Evolutionary conservation across 2,113 vertebrate species (phyloP).

Genomic region (Scalopus aquaticus): DNA sequence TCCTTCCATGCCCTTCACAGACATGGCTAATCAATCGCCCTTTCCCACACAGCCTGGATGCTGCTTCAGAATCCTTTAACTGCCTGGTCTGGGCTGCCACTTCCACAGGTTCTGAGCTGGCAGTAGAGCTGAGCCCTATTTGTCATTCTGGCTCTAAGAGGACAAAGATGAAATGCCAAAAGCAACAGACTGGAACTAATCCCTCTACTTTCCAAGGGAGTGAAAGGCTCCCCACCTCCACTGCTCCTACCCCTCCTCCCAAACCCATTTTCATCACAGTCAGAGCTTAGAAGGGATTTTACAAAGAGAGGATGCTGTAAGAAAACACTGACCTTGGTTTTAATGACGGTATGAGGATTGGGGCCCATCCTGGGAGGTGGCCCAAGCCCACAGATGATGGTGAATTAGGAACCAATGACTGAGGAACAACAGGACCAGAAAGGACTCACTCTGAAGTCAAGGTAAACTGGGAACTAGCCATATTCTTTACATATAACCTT

Average conservation of each 20-base stretch:
- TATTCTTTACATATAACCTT: neutral
- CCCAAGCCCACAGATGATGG: neutral
- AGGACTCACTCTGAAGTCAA: neutral
- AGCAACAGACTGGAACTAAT: slow-evolving; percentile 73
- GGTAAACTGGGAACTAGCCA: neutral
- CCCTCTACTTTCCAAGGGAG: slow-evolving; percentile 34
- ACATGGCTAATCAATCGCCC: neutral
- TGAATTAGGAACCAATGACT: neutral
- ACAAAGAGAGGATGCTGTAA: slow-evolving; percentile 44
- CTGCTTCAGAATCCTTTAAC: neutral
- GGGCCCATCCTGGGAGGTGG: neutral
- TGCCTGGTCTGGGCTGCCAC: neutral
- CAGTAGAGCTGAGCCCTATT: slow-evolving; percentile 30
- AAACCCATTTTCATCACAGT: slow-evolving; percentile 57
- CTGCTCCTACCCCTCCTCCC: neutral
- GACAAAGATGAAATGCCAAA: slow-evolving; percentile 68
- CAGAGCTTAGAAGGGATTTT: slow-evolving; percentile 48
- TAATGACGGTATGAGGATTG: neutral
- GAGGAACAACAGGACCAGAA: neutral
- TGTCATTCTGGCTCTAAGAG: slow-evolving; percentile 70
- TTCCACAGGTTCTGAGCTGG: neutral
- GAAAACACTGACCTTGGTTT: slow-evolving; percentile 55
- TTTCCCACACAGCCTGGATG: neutral
- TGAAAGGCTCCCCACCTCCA: slow-evolving; percentile 33
- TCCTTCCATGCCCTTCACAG: neutral